Conservation (phyloP, 2,888 invertebrate species). For the Acleris emargana region DNA sequence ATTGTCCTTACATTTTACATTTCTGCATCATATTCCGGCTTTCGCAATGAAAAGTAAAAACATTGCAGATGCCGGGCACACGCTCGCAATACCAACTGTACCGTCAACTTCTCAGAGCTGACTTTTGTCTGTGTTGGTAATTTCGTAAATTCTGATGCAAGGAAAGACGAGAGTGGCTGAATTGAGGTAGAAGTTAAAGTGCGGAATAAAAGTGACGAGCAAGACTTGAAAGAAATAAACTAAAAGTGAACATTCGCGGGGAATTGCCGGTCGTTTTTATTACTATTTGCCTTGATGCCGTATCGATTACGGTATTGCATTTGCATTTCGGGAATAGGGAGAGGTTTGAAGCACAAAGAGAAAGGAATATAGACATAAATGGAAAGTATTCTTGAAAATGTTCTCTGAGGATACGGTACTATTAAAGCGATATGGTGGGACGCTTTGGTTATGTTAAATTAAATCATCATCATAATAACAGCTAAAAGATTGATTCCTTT, state of each 20-base stretch:
- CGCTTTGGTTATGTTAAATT: too few relatives aligned
- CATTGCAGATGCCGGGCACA: constrained; percentile 57
- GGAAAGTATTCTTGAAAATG: too few relatives aligned
- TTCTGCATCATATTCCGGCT: constrained; percentile 79
- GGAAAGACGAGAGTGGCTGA: constrained; percentile 76
- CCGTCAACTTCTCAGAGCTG: constrained; percentile 39
- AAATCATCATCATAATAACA: too few relatives aligned
- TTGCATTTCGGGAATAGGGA: constrained; percentile 23
- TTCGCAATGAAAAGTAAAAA: constrained; percentile 80
- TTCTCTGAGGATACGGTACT: too few relatives aligned
- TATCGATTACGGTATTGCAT: constrained; percentile 38
- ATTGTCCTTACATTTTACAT: constrained; percentile 81
- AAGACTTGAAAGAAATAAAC: constrained; percentile 43
- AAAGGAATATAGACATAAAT: too few relatives aligned
- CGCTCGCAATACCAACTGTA: constrained; percentile 42
- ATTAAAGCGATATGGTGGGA: too few relatives aligned
- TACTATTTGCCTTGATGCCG: constrained; percentile 36
- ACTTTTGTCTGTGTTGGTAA: constrained; percentile 39
- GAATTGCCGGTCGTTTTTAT: constrained; percentile 35
- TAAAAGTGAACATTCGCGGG: constrained; percentile 40
- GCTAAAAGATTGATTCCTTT: too few relatives aligned
- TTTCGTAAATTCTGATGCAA: constrained; percentile 72
- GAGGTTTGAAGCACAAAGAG: background rate
- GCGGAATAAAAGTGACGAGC: constrained; percentile 79
- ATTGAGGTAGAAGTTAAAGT: constrained; percentile 78